Evolutionary conservation across 2,113 vertebrate species (phyloP), one percentile per base, ranked within the genome.

Genomic region (Sebastes schlegelii): DNA sequence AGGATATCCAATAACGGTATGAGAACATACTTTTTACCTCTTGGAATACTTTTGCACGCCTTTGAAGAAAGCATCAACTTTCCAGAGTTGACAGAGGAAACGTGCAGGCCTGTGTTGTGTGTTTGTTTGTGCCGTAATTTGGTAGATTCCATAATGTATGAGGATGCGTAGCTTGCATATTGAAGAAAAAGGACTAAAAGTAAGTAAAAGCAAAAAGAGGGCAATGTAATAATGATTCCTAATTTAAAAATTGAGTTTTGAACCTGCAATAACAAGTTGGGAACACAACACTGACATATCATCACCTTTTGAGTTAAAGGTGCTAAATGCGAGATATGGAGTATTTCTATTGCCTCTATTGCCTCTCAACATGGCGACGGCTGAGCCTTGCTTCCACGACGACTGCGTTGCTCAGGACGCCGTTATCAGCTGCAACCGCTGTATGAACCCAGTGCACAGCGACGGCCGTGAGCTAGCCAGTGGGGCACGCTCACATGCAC

Each of bases 51-150:
- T 68, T 4, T 51, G 10, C 23, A 55, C 16, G n/a, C 43, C 46
- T 82, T 72, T 63, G 17, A 84, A 79, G 43, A 72, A 68, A 14
- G 43, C 62, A 12, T 72, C 66, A 77, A 17, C 26, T 64, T 73
- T 55, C 16, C 23, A 74, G 19, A 58, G 19, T 70, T 23, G 43
- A 72, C 54, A 76, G 43, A 71, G 46, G 21, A 58, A 66, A 64
- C n/a, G 57, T 57, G 67, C 57, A 74, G 57, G 48, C 55, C 13
- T 48, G 60, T 2, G 1, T 23, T 65, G 57, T 67, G 45, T 54
- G 57, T 21, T 73, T 76, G 16, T 43, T 73, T 76, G 16, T 43
- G 13, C 45, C 42, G 13, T 48, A 57, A 69, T 52, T 70, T 19
- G 16, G 19, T 54, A 12, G 19, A 61, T 51, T 71, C n/a, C 11